Percentiles rank a stretch among this genome's conserved stretches.
Evolutionary conservation across 2,888 invertebrate species (phyloP).

Genomic region (Melipona beecheii): DNA sequence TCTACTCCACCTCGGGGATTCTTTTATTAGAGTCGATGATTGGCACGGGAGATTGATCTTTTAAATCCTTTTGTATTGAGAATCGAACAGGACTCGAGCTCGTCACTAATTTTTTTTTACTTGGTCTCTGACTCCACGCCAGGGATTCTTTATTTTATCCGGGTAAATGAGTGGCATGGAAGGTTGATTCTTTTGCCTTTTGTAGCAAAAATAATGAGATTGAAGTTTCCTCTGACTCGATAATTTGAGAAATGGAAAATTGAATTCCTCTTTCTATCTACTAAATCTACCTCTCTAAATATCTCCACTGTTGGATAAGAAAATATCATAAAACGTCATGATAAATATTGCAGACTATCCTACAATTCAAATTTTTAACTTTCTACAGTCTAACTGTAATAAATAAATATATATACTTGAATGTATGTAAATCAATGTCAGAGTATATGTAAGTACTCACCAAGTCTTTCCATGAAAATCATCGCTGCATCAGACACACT

Average conservation of each 20-base stretch:
- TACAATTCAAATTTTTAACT: neutral
- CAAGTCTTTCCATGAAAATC: neutral
- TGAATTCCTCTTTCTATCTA: neutral
- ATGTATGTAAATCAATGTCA: neutral
- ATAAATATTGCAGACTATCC: no score
- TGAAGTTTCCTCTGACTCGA: neutral
- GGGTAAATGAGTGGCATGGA: neutral
- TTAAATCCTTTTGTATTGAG: neutral
- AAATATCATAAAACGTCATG: no score
- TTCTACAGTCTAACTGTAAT: neutral
- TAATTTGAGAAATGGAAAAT: neutral
- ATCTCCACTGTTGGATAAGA: no score
- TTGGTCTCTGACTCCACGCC: neutral
- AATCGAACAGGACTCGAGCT: neutral
- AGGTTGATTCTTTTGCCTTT: neutral
- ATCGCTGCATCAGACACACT: neutral
- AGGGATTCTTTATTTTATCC: neutral
- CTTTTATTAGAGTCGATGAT: neutral
- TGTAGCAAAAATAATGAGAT: neutral
- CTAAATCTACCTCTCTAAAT: no score
- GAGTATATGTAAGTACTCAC: neutral
- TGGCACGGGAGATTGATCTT: neutral
- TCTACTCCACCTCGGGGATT: neutral
- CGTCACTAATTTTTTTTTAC: neutral
- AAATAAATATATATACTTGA: neutral